phyloP scores from a whole-genome alignment of 2,797 vertebrate genomes.

The Nyctibius grandis region DNA sequence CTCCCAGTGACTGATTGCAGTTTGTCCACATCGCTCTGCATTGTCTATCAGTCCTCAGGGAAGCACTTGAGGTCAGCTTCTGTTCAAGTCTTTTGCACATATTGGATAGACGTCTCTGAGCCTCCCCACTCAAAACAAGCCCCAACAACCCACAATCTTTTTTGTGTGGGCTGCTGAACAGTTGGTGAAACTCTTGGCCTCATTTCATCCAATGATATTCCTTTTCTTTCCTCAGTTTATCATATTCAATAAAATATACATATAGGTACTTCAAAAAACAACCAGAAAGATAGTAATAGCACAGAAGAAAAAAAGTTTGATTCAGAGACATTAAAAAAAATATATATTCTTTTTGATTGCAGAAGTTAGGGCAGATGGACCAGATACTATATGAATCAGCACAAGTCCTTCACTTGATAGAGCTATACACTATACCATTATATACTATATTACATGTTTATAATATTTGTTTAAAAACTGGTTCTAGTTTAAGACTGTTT shows the following conservation, averaged over 20 bases:
- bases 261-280: neutral
- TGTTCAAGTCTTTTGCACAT: neutral
- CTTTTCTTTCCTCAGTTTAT: neutral
- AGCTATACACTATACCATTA: neutral
- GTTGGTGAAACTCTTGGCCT: neutral
- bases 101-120: neutral
- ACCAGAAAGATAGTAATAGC: neutral
- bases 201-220: neutral
- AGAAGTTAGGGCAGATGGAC: neutral
- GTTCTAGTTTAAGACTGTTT: neutral
- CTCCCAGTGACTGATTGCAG: neutral
- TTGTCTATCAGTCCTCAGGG: neutral
- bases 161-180: neutral
- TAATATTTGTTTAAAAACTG: neutral
- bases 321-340: neutral
- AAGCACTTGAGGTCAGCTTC: neutral
- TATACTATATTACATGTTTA: neutral
- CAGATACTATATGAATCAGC: neutral
- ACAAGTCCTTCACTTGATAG: neutral
- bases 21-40: accelerated
- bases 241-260: neutral
- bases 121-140: neutral
- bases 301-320: neutral
- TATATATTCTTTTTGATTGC: neutral
- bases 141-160: neutral